Evolutionary conservation across 2,113 vertebrate species (phyloP).

Genomic region (Platycercus adscitus): DNA sequence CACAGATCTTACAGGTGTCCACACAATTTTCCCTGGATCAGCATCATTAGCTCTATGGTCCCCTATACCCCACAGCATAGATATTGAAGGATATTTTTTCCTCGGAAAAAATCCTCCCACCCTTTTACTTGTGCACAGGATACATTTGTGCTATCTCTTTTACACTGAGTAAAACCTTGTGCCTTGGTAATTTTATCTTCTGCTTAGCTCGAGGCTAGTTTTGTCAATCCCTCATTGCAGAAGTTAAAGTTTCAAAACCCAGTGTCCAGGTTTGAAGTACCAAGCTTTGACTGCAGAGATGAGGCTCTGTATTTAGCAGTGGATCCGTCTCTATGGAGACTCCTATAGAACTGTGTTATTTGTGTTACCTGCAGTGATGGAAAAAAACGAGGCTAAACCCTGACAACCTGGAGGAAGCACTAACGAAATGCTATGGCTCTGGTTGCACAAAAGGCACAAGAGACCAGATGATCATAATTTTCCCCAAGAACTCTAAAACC

Average conservation of each 20-base stretch:
- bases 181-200: not conserved
- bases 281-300: not conserved
- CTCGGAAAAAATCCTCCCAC: not conserved
- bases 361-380: not conserved
- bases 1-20: not conserved
- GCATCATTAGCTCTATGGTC: not conserved
- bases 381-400: not conserved
- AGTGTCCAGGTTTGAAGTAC: not conserved
- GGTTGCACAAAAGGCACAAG: not conserved
- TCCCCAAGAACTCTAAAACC: not conserved
- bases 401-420: not conserved
- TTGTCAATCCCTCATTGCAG: not conserved
- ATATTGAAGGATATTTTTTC: not conserved
- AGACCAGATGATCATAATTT: not conserved
- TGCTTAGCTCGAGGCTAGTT: not conserved
- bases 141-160: not conserved
- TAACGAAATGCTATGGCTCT: not conserved
- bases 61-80: not conserved
- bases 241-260: not conserved
- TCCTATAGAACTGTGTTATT: not conserved
- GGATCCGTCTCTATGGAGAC: constrained; percentile 7
- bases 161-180: not conserved
- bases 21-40: not conserved
- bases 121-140: not conserved
- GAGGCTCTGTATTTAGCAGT: not conserved